A percentile compares a stretch with the other conserved stretches of the same genome.
These are phyloP conservation scores for Leptodactylus fallax DNA, from an alignment of 2,797 vertebrate genomes.

Conservation along the genomic window DNA sequence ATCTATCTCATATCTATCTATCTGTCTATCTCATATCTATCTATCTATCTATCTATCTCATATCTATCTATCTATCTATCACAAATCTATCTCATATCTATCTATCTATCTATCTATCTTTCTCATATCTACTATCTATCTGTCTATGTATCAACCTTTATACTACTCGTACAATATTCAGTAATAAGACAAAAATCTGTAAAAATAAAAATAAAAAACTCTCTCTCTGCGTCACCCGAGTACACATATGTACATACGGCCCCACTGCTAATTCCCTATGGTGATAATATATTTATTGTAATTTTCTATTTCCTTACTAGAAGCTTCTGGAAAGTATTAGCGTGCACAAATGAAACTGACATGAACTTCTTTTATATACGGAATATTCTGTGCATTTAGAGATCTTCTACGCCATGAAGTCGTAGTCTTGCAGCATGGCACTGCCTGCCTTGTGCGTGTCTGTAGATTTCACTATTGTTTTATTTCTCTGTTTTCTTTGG, in stretches of 20 bases:
- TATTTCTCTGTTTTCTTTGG: neutral
- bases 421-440: neutral
- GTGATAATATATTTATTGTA: neutral
- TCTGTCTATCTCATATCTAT: too few species aligned
- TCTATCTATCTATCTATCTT: too few species aligned
- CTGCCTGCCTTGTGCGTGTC: neutral
- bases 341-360: neutral
- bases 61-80: too few species aligned
- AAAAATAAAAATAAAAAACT: too few species aligned
- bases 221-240: neutral
- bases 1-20: too few species aligned
- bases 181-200: neutral
- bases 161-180: too few species aligned
- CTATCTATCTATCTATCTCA: too few species aligned
- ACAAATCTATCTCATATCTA: too few species aligned
- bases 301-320: neutral
- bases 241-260: neutral
- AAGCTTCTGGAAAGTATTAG: neutral
- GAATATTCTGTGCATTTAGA: neutral
- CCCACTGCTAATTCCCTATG: neutral
- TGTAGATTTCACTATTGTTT: neutral
- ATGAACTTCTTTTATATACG: neutral
- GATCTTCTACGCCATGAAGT: neutral
- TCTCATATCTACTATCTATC: too few species aligned
- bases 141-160: too few species aligned